Evolutionary conservation across 2,113 vertebrate species (phyloP).

Genomic region (Mionectes macconnelli): DNA sequence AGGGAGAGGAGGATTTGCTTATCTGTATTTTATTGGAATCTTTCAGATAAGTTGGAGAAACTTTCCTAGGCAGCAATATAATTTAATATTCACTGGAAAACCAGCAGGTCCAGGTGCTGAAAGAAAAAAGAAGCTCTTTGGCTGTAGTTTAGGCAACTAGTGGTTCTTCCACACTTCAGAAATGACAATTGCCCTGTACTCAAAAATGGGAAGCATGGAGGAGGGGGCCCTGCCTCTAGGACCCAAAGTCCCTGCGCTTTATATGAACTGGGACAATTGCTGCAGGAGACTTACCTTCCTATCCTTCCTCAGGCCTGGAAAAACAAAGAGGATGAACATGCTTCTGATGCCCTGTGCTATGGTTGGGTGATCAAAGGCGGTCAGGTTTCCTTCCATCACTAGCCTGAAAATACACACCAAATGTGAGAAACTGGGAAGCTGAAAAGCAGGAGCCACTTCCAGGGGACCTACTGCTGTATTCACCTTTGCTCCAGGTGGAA

Average conservation of each 20-base stretch:
- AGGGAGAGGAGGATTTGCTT: neutral
- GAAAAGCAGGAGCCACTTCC: neutral
- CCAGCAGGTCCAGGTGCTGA: neutral
- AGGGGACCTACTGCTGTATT: neutral
- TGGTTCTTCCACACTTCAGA: neutral
- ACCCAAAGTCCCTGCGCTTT: neutral
- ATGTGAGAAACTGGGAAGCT: neutral
- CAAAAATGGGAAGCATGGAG: rapidly evolving
- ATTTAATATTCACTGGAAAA: neutral
- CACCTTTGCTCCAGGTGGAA: neutral
- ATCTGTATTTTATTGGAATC: neutral
- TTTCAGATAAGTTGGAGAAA: neutral
- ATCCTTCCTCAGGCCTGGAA: neutral
- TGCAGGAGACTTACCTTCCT: neutral
- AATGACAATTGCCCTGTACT: neutral
- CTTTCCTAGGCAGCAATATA: neutral
- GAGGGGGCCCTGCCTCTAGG: neutral
- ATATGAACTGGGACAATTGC: neutral
- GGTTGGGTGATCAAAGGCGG: neutral
- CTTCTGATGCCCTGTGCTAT: neutral
- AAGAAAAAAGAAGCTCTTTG: neutral
- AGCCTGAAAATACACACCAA: neutral
- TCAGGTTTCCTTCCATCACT: neutral
- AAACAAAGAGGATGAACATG: neutral
- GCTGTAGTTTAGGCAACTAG: neutral